Evolutionary conservation across 2,888 invertebrate genomes (phyloP).

Genomic region (Heliconius ismenius): DNA sequence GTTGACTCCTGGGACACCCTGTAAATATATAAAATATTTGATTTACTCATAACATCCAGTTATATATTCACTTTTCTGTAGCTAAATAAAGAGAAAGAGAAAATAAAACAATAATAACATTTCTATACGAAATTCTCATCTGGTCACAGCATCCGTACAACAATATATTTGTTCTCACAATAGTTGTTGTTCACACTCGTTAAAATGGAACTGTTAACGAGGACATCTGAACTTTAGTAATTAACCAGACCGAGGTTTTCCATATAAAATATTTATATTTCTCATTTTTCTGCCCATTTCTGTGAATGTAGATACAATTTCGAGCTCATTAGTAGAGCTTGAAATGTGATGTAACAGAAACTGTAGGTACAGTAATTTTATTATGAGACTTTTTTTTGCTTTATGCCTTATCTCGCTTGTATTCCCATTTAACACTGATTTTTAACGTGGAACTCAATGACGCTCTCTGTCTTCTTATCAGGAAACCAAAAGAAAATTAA

Average conservation of each 20-base stretch:
- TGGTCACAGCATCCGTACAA: background rate
- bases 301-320: background rate
- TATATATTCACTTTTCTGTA: no score
- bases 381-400: no score
- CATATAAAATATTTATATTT: background rate
- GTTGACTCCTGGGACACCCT: no score
- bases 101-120: background rate
- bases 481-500: no score
- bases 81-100: no score
- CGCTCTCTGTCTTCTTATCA: no score
- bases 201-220: slow-evolving; percentile 21
- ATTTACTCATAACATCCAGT: background rate
- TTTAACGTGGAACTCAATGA: no score
- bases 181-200: slow-evolving; percentile 21
- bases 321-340: background rate
- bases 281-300: background rate
- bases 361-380: no score
- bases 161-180: background rate
- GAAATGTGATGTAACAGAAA: background rate
- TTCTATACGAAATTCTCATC: background rate
- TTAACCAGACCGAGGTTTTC: slow-evolving; percentile 5
- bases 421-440: no score
- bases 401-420: no score
- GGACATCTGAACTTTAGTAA: slow-evolving; percentile 16
- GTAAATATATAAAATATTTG: background rate